Conservation (phyloP, 2,888 invertebrate genomes). For the Arenicola marina region DNA sequence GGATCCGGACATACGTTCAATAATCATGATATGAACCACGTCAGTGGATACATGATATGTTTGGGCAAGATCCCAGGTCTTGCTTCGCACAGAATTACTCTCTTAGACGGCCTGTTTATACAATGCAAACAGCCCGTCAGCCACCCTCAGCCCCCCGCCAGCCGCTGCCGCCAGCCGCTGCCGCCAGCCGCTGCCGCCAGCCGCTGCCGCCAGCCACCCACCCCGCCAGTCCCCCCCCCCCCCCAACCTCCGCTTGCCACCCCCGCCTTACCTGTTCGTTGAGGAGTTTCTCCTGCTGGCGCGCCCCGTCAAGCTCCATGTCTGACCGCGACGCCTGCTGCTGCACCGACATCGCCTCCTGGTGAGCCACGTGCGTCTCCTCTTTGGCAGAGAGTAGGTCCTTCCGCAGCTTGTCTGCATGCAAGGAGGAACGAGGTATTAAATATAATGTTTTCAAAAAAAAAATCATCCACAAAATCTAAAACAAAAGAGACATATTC, state of each 20-base stretch:
- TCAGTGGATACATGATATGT: neutral
- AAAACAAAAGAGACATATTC: too few species aligned
- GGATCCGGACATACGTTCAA: neutral
- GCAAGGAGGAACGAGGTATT: too few species aligned
- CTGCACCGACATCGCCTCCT: constrained; percentile 54
- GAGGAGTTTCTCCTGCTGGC: constrained; percentile 55
- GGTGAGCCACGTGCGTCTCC: constrained; percentile 51
- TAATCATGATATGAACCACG: neutral
- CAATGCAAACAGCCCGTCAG: too few species aligned
- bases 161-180: too few species aligned
- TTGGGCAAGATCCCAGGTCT: neutral
- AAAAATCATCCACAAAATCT: too few species aligned
- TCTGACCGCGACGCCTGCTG: constrained; percentile 51
- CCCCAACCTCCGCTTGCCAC: too few species aligned
- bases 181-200: too few species aligned
- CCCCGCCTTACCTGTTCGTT: constrained; percentile 49
- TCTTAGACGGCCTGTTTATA: too few species aligned
- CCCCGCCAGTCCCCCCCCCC: too few species aligned
- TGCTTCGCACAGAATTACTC: neutral
- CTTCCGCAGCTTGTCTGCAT: constrained; percentile 52
- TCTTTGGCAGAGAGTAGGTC: constrained; percentile 53
- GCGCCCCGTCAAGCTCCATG: constrained; percentile 49
- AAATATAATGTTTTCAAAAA: too few species aligned
- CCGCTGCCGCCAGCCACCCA: too few species aligned
- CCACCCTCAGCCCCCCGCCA: too few species aligned